A percentile compares a stretch with the other conserved stretches of the same genome.
These are phyloP conservation scores for Apamea anceps DNA, from an alignment of 2,888 invertebrate species.

Conservation along the genomic window DNA sequence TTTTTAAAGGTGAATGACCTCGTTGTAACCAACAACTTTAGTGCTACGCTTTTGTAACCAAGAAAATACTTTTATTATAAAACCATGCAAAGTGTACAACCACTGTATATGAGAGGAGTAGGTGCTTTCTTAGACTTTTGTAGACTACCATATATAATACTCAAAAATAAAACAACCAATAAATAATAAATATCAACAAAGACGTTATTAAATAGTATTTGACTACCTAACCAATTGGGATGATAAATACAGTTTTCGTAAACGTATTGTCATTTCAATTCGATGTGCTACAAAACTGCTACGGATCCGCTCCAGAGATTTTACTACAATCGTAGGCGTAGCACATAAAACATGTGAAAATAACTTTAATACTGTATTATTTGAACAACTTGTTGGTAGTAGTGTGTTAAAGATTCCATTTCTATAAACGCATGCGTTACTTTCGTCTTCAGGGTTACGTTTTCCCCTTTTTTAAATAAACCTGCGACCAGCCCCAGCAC, in stretches of 20 bases:
- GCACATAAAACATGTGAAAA: slow-evolving; percentile 14
- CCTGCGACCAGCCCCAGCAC: no score
- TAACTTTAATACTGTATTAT: slow-evolving; percentile 25
- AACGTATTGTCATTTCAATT: neutral
- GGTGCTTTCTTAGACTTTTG: neutral
- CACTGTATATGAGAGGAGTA: neutral
- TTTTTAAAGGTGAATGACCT: slow-evolving; percentile 32
- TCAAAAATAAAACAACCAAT: no score
- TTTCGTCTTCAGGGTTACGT: neutral
- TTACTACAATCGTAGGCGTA: slow-evolving; percentile 19
- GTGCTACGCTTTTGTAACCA: slow-evolving; percentile 18
- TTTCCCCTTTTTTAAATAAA: neutral
- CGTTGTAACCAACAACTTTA: slow-evolving; percentile 33
- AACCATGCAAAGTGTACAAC: neutral
- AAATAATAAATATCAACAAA: neutral
- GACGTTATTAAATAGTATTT: neutral
- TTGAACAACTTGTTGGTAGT: neutral
- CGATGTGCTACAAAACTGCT: slow-evolving; percentile 21
- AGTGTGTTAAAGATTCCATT: neutral
- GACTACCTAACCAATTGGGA: neutral
- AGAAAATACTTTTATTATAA: slow-evolving; percentile 33
- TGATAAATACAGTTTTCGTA: neutral
- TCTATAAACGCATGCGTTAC: neutral
- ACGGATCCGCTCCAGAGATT: slow-evolving; percentile 7
- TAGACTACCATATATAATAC: neutral